Evolutionary conservation across 2,888 invertebrate genomes (phyloP), one percentile per base, ranked within the genome.

Genomic region (Pandemis cinnamomeana): DNA sequence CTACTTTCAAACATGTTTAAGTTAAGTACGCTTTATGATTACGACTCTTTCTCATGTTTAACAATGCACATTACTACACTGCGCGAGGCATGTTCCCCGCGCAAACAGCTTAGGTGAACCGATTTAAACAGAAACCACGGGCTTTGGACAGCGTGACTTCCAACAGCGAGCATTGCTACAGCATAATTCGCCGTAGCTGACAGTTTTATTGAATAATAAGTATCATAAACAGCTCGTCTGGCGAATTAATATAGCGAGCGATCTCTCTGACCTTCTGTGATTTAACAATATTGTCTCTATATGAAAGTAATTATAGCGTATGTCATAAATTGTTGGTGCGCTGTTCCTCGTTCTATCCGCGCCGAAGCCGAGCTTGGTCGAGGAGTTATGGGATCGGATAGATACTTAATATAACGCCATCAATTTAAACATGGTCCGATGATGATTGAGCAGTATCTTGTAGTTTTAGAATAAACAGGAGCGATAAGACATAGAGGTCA

Each of bases 141-240:
- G 15, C 58, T 69, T 77, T 70, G 41, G 67, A 71, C 71, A 77
- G 76, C 77, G 72, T 76, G 78, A 76, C 74, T 78, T 64, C 71
- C 71, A 72, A 75, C 70, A 61, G 64, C 76, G 76, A 78, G 72
- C 71, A 77, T 72, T 78, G 76, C 76, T 78, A 83, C 81, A 81
- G 77, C 79, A 83, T 83, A 83, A 85, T 85, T 85, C 78, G 73
- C 76, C 71, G 77, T 81, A 81, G 81, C 81, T 58, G 86, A 87
- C 86, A 85, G 87, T 89, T 89, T 90, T 88, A 89, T 88, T 87
- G 83, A 89, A 88, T 89, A 89, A 85, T 88, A 84, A 83, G 83
- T 83, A 86, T 86, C 87, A 80, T 87, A 89, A 89, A 87, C 80
- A 85, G 84, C 79, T 85, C 84, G 84, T 77, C 80, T 72, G 83